Conservation (phyloP, 35 echinoderm and acorn worm species). For the Chiridota heheva region DNA sequence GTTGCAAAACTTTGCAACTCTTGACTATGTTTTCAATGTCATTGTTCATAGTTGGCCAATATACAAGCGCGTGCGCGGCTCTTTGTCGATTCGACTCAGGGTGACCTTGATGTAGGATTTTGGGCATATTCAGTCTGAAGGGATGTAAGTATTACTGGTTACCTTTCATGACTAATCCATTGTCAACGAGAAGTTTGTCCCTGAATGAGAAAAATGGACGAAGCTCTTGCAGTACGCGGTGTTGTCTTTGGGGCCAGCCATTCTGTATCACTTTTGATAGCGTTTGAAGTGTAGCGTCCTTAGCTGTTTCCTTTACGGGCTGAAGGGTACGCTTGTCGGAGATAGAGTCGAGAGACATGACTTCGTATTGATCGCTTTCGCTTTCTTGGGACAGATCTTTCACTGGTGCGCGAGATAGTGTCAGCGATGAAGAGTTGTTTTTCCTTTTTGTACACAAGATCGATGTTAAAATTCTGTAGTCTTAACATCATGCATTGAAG, state of each 20-base stretch:
- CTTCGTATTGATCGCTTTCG: slow-evolving; percentile 27
- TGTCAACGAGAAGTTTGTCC: slow-evolving; percentile 47
- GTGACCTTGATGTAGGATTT: slow-evolving; percentile 51
- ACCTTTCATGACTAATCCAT: slow-evolving; percentile 29
- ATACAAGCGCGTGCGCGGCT: slow-evolving; percentile 34
- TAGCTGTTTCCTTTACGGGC: neutral
- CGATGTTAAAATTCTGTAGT: slow-evolving; percentile 43
- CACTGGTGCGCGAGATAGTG: slow-evolving; percentile 20
- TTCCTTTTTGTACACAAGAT: slow-evolving; percentile 34
- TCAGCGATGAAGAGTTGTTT: slow-evolving; percentile 45
- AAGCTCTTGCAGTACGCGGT: neutral
- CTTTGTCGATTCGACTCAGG: slow-evolving; percentile 37
- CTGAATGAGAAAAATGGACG: slow-evolving; percentile 27
- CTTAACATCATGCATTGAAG: slow-evolving; percentile 29
- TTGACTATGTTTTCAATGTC: slow-evolving; percentile 45
- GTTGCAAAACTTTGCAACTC: slow-evolving; percentile 43
- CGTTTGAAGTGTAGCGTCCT: neutral
- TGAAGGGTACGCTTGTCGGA: neutral
- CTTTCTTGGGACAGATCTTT: neutral
- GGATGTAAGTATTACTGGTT: slow-evolving; percentile 26
- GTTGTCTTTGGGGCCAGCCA: slow-evolving; percentile 3
- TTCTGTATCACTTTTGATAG: neutral
- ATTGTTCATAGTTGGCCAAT: slow-evolving; percentile 41
- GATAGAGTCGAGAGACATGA: slow-evolving; percentile 29
- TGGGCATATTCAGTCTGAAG: slow-evolving; percentile 29